phyloP scores from a whole-genome alignment of 2,113 vertebrate genomes.

The Cathartes aura region DNA sequence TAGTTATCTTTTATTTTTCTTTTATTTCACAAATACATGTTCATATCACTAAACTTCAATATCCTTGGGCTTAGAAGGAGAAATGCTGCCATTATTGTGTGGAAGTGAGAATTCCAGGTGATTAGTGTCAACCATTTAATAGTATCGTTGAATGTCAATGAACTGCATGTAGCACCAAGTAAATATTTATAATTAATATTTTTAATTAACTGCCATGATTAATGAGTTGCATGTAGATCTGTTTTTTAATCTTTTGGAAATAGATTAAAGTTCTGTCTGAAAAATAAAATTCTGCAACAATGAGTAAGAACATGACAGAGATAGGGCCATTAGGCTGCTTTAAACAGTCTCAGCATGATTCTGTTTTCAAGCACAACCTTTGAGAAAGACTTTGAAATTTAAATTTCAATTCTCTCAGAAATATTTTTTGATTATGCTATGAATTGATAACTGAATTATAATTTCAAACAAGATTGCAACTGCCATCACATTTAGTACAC shows the following conservation, averaged over 20 bases:
- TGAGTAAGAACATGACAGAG: neutral
- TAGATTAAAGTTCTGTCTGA: neutral
- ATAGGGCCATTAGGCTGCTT: accelerated
- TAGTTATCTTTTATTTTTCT: neutral
- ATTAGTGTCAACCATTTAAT: neutral
- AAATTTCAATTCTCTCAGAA: neutral
- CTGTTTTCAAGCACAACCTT: neutral
- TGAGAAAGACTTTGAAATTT: neutral
- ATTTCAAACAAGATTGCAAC: neutral
- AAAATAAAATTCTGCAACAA: neutral
- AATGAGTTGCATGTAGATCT: neutral
- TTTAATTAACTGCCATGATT: neutral
- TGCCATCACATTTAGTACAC: neutral
- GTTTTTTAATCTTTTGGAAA: neutral
- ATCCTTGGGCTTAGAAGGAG: neutral
- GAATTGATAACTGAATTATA: neutral
- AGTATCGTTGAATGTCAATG: neutral
- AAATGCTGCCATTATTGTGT: neutral
- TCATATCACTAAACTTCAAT: neutral
- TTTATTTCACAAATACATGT: neutral
- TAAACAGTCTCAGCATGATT: neutral
- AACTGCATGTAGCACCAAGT: neutral
- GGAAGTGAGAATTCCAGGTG: neutral
- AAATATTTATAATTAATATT: neutral
- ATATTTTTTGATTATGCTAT: neutral